Base-by-base conservation (phyloP, 2,888 invertebrate genomes). In the Plagodis pulveraria region DNA sequence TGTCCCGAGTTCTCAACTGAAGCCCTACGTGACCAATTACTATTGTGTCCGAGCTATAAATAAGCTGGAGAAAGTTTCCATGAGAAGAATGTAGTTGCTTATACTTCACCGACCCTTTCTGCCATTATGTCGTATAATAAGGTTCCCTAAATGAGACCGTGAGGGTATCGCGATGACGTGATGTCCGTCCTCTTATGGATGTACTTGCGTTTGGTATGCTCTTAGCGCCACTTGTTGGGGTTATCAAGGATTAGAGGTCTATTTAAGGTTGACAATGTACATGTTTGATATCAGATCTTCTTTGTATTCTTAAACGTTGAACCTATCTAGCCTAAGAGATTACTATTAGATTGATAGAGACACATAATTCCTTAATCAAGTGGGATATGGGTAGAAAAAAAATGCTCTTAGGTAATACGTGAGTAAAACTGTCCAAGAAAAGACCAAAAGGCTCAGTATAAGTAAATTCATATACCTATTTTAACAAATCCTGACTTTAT, bases 391-490 rank as follows among this genome's bases (percentile, higher is more conserved):
- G 22, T 22, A 22, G 22, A 4, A 22, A 22, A 22, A 22, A 22
- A 22, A 22, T 22, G 4, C 22, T 22, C 22, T 1, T 22, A 2
- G 38, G 9, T 9, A 38, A 38, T 9, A 38, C 5, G 8, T 9
- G 5, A 38, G 6, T 38, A 38, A 8, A 38, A 8, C 5, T 4
- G 8, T 8, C 38, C 38, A 5, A 6, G 49, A 54, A 59, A 50
- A 54, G 44, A 63, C 63, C 61, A 62, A 65, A 9, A 62, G 65
- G 22, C 22, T 22, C 22, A 22, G 2, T 22, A 22, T 22, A 22
- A 22, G 22, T 2, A 22, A 22, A 22, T 22, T n/a, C n/a, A n/a
- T n/a, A 22, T 22, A 22, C 22, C 22, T 22, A 2, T 4, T 2
- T 2, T 22, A 22, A 22, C 22, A 22, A 22, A 22, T 1, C 4